These are phyloP conservation scores for Umimayanthus chanpuru DNA, from an alignment of 92 coral and sea anemone species.

Conservation along the genomic window DNA sequence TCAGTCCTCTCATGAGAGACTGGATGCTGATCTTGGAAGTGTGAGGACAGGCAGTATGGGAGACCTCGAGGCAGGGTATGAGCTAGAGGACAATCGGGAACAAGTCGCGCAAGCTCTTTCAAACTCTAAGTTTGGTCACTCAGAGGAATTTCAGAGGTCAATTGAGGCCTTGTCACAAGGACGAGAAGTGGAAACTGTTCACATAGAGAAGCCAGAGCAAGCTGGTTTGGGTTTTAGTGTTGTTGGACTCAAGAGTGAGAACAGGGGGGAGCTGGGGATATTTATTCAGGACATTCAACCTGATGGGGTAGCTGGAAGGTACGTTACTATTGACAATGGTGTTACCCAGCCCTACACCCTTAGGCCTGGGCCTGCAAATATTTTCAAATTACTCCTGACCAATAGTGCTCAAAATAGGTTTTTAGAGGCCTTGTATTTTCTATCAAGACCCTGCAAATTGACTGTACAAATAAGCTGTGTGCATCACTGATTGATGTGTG, in stretches of 20 bases:
- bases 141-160: constrained; percentile 72
- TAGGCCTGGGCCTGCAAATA: no score
- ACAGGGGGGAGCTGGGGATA: constrained; percentile 96
- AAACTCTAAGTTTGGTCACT: constrained; percentile 62
- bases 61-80: constrained; percentile 44
- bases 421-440: no score
- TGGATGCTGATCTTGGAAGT: constrained; percentile 34
- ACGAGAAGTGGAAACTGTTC: constrained; percentile 87
- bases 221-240: constrained; percentile 99
- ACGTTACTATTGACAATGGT: not conserved
- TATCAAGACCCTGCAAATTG: no score
- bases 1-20: constrained; percentile 15
- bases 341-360: no score
- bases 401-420: no score
- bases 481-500: no score
- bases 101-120: constrained; percentile 60
- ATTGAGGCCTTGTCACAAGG: constrained; percentile 92
- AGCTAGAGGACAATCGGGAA: constrained; percentile 70
- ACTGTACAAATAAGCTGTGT: no score
- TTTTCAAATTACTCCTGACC: no score
- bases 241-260: constrained; percentile 96
- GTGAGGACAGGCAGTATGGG: constrained; percentile 17
- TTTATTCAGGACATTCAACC: constrained; percentile 97
- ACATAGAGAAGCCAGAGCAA: constrained; percentile 87
- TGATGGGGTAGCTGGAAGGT: constrained; percentile 96